Evolutionary conservation across 2,113 vertebrate species (phyloP).

Genomic region (Tupaia tana): DNA sequence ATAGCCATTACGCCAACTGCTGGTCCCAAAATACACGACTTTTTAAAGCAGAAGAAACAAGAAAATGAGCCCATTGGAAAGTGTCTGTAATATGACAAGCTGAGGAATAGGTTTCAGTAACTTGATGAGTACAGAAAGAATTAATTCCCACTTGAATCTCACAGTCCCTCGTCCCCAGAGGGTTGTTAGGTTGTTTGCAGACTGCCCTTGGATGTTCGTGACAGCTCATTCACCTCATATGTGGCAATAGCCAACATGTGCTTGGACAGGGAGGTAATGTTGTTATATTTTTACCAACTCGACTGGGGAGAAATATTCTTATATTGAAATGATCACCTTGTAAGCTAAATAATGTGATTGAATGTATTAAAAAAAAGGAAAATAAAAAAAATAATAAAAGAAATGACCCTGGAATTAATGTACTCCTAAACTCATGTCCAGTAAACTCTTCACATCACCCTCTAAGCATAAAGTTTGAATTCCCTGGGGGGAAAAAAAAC

Average conservation of each 20-base stretch:
- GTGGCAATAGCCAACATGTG: not conserved
- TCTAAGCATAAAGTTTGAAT: not conserved
- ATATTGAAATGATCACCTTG: no score
- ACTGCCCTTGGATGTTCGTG: not conserved
- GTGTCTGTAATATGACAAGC: not conserved
- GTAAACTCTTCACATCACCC: slow-evolving; percentile 8
- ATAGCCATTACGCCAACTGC: no score
- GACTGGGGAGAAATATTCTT: no score
- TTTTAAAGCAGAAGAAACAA: slow-evolving; percentile 30
- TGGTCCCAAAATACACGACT: not conserved
- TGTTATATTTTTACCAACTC: no score
- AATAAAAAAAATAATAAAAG: no score
- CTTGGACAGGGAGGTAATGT: no score
- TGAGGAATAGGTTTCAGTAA: not conserved
- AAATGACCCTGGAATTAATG: not conserved
- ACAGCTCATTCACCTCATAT: not conserved
- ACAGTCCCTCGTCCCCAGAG: not conserved
- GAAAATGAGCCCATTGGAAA: not conserved
- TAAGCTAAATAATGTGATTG: no score
- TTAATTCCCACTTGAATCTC: not conserved
- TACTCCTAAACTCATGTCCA: not conserved
- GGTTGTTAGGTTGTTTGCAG: not conserved
- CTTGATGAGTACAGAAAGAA: not conserved
- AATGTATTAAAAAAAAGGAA: no score
- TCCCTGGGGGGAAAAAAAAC: not conserved